Evolutionary conservation across 1,140 invertebrate genomes (phyloP).

Genomic region (Papilio helenus): DNA sequence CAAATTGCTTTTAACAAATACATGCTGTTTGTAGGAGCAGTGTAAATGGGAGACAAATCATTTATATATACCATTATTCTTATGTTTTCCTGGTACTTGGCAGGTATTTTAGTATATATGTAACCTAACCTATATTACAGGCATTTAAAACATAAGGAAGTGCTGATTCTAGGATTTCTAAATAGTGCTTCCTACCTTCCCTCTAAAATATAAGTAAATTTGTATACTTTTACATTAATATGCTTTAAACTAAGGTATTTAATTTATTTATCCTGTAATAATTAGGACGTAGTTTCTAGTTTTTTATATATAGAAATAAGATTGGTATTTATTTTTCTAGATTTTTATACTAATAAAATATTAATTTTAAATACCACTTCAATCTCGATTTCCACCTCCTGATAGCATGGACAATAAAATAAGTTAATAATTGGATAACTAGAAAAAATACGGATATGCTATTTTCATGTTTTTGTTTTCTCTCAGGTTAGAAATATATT

Average conservation of each 20-base stretch:
- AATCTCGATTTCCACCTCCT: conserved; percentile 50
- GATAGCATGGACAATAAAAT: conserved; percentile 47
- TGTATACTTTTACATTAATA: neutral
- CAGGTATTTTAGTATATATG: neutral
- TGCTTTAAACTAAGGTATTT: neutral
- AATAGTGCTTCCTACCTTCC: too few species aligned
- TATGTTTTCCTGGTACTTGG: neutral
- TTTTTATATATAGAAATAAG: neutral
- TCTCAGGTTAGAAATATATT: too few species aligned
- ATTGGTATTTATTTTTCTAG: conserved; percentile 8
- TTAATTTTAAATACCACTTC: conserved; percentile 33
- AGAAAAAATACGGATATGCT: neutral
- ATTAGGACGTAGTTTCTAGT: conserved; percentile 14
- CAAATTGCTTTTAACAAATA: neutral
- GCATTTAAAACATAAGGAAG: neutral
- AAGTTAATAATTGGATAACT: neutral
- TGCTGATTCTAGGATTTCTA: neutral
- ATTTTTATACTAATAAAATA: neutral
- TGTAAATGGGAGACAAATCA: neutral
- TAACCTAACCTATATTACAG: neutral
- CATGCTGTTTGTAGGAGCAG: neutral
- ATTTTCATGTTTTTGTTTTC: too few species aligned
- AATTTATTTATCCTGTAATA: conserved; percentile 26
- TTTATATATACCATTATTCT: neutral
- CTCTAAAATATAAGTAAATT: neutral